phyloP scores from a whole-genome alignment of 2,113 vertebrate species.

The Tapirus terrestris region DNA sequence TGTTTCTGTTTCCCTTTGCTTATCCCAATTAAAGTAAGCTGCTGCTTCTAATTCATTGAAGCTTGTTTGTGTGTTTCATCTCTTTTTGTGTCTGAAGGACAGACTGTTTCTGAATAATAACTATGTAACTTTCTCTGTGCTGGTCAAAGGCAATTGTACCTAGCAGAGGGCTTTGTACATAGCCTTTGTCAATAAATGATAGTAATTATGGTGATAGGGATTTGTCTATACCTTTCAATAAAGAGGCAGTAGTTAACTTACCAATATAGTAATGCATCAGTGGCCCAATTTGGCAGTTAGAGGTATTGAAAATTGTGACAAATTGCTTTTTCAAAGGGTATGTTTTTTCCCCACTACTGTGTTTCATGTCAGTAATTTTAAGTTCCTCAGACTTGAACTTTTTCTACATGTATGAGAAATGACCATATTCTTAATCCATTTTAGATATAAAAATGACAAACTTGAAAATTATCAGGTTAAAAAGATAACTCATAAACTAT shows the following conservation, averaged over 20 bases:
- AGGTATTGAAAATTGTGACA: not conserved
- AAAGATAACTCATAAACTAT: not conserved
- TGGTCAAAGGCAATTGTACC: not conserved
- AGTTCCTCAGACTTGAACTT: constrained; percentile 2
- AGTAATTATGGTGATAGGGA: not conserved
- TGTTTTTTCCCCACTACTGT: not conserved
- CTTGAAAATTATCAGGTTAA: not conserved
- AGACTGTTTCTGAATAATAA: not conserved
- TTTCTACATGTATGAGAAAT: not conserved
- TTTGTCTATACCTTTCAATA: constrained; percentile 1
- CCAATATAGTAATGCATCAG: not conserved
- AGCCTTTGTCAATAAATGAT: constrained; percentile 19
- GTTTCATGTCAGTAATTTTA: constrained; percentile 24
- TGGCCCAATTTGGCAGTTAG: not conserved
- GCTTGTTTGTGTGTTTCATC: not conserved
- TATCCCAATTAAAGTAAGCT: not conserved
- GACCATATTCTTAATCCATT: not conserved
- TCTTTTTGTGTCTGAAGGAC: not conserved
- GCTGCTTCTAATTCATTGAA: not conserved
- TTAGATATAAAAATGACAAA: not conserved
- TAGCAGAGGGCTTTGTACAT: not conserved
- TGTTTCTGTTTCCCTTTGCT: not conserved
- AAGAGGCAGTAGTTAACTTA: not conserved
- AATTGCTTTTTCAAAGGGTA: not conserved
- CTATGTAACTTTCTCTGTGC: not conserved